Evolutionary conservation across 2,113 vertebrate species (phyloP), one percentile per base, ranked within the genome.

Genomic region (Odobenus rosmarus): DNA sequence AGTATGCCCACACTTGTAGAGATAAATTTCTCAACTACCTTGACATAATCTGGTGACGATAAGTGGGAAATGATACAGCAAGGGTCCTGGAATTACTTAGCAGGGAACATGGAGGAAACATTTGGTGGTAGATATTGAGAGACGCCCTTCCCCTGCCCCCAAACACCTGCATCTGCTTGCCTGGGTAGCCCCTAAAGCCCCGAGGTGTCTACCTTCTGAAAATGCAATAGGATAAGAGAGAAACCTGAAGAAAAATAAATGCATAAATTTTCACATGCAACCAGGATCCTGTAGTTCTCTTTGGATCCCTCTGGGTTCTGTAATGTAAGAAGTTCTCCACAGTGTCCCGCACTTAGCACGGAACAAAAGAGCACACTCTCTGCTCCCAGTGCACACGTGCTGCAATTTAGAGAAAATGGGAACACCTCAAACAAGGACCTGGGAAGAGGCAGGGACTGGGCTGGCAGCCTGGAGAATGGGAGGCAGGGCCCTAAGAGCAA

Each of bases 361-460:
- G 21, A 16, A 61, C 23, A 31, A 51, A 88, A 79, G 79, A 59
- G 11, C 49, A 69, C 28, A 42, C 72, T 72, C 15, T 95, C 81
- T 90, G 21, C 36, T 92, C 83, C 67, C 59, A 51, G 13, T 59
- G 83, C 21, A 67, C 24, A 2, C 26, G 74, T 18, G 49, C 67
- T 85, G 79, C 85, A 79, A 77, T 96, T 96, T 91, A 71, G 46
- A 71, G 69, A 87, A 93, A 74, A 71, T 46, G 76, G 72, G 82
- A 94, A 39, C 19, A 33, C 62, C 42, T 93, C 67, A 71, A 84
- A 96, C 71, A 88, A 89, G 97, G 77, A 77, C 23, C 61, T 31
- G 16, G 81, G 61, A n/a, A 94, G 79, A 89, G 42, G 69, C 85
- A 93, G 64, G 59, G 57, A 24, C 8, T 12, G 13, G 3, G 2